These are phyloP conservation scores for Mus caroli DNA, from an alignment of 2,797 vertebrate species.

Conservation along the genomic window DNA sequence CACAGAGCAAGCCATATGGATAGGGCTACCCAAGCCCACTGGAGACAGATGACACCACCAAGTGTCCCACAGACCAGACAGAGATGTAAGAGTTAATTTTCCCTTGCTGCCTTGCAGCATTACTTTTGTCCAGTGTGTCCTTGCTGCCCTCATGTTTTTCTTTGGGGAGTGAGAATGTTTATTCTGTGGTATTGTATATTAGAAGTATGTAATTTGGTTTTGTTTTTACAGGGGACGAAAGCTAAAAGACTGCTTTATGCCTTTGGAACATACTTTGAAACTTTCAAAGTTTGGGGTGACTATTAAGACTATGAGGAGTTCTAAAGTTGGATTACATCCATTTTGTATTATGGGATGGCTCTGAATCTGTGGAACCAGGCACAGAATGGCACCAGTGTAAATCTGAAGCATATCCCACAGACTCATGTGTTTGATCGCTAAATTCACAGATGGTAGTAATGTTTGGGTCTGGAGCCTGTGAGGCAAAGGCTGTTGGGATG, in stretches of 20 bases:
- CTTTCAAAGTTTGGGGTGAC: not conserved
- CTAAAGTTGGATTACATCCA: not conserved
- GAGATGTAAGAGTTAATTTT: not conserved
- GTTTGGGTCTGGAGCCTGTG: not conserved
- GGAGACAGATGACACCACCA: not conserved
- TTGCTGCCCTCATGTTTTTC: not conserved
- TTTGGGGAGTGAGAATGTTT: not conserved
- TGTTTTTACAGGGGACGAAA: not conserved
- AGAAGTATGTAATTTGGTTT: not conserved
- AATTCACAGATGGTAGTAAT: not conserved
- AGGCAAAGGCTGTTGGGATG: not conserved
- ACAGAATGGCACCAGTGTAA: not conserved
- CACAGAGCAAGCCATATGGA: not conserved
- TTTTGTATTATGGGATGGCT: not conserved
- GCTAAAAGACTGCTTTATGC: not conserved
- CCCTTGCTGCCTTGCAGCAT: not conserved
- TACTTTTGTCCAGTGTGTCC: not conserved
- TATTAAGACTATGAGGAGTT: not conserved
- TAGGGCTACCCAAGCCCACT: not conserved
- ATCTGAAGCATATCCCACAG: not conserved
- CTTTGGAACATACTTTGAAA: not conserved
- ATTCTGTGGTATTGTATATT: not conserved
- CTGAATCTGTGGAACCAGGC: not conserved
- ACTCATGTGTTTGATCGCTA: not conserved
- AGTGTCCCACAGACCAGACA: not conserved